phyloP scores from a whole-genome alignment of 1,140 invertebrate genomes.

The Drosophila oshimai region DNA sequence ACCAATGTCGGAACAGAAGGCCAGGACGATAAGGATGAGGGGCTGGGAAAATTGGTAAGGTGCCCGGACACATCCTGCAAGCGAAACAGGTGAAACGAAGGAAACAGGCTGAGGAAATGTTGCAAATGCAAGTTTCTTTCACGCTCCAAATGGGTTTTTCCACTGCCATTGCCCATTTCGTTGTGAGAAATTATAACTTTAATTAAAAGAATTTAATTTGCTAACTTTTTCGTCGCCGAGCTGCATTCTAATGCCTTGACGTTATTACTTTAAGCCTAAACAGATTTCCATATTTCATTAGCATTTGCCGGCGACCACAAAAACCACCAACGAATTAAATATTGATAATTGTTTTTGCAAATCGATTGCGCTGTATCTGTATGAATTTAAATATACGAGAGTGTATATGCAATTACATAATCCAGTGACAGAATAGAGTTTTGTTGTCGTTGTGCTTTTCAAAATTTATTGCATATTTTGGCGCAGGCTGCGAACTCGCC shows the following conservation, averaged over 20 bases:
- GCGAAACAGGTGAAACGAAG: conserved; percentile 17
- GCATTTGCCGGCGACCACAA: conserved; percentile 48
- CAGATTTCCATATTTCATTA: conserved; percentile 68
- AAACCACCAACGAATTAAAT: conserved; percentile 70
- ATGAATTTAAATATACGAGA: conserved; percentile 19
- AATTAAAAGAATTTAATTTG: conserved; percentile 74
- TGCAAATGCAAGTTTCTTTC: conserved; percentile 37
- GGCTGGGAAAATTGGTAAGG: conserved; percentile 8
- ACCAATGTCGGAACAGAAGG: conserved; percentile 62
- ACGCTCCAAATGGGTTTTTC: conserved; percentile 38
- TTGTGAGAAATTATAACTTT: conserved; percentile 67
- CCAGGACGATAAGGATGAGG: conserved; percentile 51
- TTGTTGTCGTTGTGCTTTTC: conserved; percentile 26
- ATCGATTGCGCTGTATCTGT: conserved; percentile 16
- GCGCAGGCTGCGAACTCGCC: conserved; percentile 14
- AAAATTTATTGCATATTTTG: conserved; percentile 52
- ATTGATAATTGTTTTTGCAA: conserved; percentile 74
- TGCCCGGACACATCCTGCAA: conserved; percentile 52
- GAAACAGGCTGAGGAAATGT: conserved; percentile 48
- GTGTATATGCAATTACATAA: conserved; percentile 48
- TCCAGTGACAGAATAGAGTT: conserved; percentile 40
- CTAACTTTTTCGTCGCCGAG: conserved; percentile 7
- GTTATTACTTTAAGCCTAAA: conserved; percentile 51
- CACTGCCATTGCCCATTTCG: background rate
- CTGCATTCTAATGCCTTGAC: conserved; percentile 39